Base-by-base conservation (phyloP, 2,113 vertebrate genomes). In the Tretioscincus oriximinensis region DNA sequence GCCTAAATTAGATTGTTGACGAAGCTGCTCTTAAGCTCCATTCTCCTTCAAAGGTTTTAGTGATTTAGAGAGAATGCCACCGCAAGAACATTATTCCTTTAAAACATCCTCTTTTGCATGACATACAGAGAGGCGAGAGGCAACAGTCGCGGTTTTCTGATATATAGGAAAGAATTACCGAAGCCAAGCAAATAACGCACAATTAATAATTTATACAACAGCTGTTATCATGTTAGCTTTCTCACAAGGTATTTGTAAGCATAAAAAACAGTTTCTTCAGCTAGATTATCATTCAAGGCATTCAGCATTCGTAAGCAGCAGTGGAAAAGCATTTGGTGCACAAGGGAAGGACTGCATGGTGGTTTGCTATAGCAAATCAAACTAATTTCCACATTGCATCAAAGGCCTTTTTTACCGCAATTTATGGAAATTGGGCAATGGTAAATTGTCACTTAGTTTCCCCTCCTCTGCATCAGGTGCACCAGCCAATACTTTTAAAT, bases 91-190 rank as follows among this genome's bases (percentile, higher is more conserved):
- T 87, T 80, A 71, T 84, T 87, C 80, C 87, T 88, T 87, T 85
- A 91, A 88, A 90, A 86, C 86, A 86, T 74, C 84, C 86, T 76
- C 86, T 80, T 90, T 89, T 90, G 80, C 87, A 76, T 89, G 88
- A 90, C 82, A 84, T 90, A 86, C 75, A 92, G 81, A 90, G 61
- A 69, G 80, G 54, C 22, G 79, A 84, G 51, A 67, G 81, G 82
- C 87, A 82, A 81, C 85, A 91, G 89, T 90, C 91, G 84, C 82
- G 85, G 81, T 87, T 82, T 87, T 82, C 76, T 63, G 66, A 76
- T 73, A 31, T 81, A 88, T 0, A 1, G 60, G 81, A 75, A 76
- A 85, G 72, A 88, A 72, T 86, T 86, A 86, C 77, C 72, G 73
- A 67, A 87, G 85, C 66, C 80, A 83, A 89, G 26, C 0, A 7